A percentile compares a stretch with the other conserved stretches of the same genome.
phyloP scores from a whole-genome alignment of 1,140 invertebrate species.

The Cylas formicarius region DNA sequence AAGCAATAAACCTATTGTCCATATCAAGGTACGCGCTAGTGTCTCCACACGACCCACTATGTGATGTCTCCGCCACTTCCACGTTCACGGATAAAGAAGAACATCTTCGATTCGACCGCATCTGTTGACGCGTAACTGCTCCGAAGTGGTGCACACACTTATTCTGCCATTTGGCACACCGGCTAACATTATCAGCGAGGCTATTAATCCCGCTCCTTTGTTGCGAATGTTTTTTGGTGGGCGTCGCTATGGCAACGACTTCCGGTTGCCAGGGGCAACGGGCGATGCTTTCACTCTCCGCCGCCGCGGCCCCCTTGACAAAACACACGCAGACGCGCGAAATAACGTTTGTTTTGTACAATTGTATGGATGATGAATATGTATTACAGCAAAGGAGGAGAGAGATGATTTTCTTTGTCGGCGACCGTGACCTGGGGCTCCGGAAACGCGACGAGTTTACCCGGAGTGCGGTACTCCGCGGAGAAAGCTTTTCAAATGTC shows the following conservation, averaged over 20 bases:
- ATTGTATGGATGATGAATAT: slow-evolving; percentile 36
- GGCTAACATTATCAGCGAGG: slow-evolving; percentile 37
- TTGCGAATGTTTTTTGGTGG: slow-evolving; percentile 39
- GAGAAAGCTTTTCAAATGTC: no score
- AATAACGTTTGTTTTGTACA: slow-evolving; percentile 34
- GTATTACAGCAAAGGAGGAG: no score
- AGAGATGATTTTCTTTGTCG: no score
- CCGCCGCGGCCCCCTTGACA: slow-evolving; percentile 13
- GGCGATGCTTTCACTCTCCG: slow-evolving; percentile 20
- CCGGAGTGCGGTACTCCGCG: neutral
- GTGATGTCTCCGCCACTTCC: no score
- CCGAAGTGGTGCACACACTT: slow-evolving; percentile 32
- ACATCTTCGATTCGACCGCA: no score
- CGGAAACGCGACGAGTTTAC: neutral
- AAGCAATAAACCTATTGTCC: no score
- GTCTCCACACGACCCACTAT: no score
- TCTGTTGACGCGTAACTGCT: no score
- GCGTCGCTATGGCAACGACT: slow-evolving; percentile 36
- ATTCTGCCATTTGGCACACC: slow-evolving; percentile 38
- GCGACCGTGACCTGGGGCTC: slow-evolving; percentile 18
- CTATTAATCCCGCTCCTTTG: slow-evolving; percentile 40
- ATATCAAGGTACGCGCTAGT: no score
- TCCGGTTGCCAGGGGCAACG: slow-evolving; percentile 35
- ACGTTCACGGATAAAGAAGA: no score
- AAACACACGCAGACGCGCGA: slow-evolving; percentile 27